Evolutionary conservation across 2,888 invertebrate genomes (phyloP), one percentile per base, ranked within the genome.

Genomic region (Apamea epomidion): DNA sequence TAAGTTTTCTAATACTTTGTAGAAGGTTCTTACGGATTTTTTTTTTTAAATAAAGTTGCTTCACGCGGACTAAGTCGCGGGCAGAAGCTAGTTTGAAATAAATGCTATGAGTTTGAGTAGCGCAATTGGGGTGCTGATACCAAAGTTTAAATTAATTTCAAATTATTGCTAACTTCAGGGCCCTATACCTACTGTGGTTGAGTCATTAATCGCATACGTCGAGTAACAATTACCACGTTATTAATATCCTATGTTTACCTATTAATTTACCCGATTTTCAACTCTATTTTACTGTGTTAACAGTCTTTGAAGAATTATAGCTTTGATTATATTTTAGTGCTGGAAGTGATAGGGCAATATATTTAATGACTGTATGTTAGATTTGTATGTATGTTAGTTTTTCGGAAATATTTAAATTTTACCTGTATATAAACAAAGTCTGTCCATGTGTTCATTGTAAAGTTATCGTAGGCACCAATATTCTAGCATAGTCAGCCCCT

Each of bases 131-230:
- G 5, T 21, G 51, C 51, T 14, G 16, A n/a, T n/a, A 18, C 21
- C 1, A 67, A 32, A 42, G 0, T 0, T n/a, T 51, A 0, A 7
- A 58, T 4, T 72, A 12, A 42, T n/a, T 62, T 14, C 6, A 37
- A 64, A 21, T 25, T 3, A 45, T 45, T 54, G 45, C 79, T 37
- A 18, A 37, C 73, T 79, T 76, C 8, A 7, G 79, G 72, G 77
- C 83, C 83, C 37, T 18, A 42, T 58, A n/a, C n/a, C n/a, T n/a
- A 51, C n/a, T 67, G 32, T 67, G 54, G 80, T 78, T 75, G 51
- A 80, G 32, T 83, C 83, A 86, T 85, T 85, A 85, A 86, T 83
- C 73, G 64, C 58, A 80, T 75, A 75, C 70, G 69, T 32, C 58
- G 67, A 82, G 37, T 32, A 37, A 77, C 65, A 77, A 83, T 86